Conservation (phyloP, 2,888 invertebrate genomes). For the Congeria kusceri region DNA sequence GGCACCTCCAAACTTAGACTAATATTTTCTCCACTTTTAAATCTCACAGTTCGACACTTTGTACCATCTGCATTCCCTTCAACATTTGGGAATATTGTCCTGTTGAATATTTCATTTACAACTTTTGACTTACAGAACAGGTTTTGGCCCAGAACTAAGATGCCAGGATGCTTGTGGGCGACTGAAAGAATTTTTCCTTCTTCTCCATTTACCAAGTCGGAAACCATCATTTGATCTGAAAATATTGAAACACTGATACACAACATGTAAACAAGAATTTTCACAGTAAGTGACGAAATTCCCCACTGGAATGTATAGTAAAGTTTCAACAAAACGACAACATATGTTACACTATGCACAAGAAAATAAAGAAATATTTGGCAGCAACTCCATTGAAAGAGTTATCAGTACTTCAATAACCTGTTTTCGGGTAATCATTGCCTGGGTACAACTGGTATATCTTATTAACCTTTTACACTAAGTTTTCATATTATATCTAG, state of each 20-base stretch:
- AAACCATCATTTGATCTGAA: constrained; percentile 69
- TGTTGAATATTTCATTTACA: constrained; percentile 90
- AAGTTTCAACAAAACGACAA: no score
- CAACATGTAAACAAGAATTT: constrained; percentile 6
- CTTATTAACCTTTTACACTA: no score
- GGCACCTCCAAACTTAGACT: constrained; percentile 84
- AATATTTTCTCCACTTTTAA: constrained; percentile 82
- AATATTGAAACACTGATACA: neutral
- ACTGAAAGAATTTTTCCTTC: constrained; percentile 82
- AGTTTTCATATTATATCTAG: no score
- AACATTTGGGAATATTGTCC: constrained; percentile 88
- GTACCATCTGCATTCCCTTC: constrained; percentile 82
- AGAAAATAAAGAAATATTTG: no score
- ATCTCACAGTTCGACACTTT: constrained; percentile 90
- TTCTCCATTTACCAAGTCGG: constrained; percentile 81
- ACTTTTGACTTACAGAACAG: constrained; percentile 90
- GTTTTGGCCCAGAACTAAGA: constrained; percentile 91
- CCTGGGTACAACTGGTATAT: no score
- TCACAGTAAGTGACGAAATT: neutral
- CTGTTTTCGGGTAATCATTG: no score
- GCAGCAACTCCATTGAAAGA: no score
- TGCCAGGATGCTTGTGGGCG: constrained; percentile 88
- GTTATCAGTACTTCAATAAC: no score
- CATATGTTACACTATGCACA: no score
- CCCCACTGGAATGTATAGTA: no score